Evolutionary conservation across 2,888 invertebrate species (phyloP), one percentile per base, ranked within the genome.

Genomic region (Spodoptera littoralis): DNA sequence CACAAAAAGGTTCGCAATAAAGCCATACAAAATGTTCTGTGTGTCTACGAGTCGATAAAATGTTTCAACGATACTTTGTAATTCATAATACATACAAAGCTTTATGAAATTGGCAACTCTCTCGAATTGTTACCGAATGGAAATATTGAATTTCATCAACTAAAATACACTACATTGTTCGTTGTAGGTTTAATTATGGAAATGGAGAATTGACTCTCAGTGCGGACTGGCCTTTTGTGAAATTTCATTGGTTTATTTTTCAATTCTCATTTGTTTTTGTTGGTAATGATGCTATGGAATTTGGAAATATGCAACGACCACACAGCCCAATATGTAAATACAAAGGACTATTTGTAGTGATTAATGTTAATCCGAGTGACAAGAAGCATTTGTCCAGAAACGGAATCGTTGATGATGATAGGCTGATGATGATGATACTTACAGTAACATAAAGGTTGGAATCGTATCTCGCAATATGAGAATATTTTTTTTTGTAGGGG

Each of bases 141-240:
- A 62, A 79, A 81, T 78, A 78, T 79, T 77, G 68, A 76, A 73
- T 79, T 79, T 82, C 63, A 67, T 54, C 57, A 73, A 76, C 72
- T 62, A 70, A 69, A 36, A 76, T 64, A 75, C 53, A 69, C 58
- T 48, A 45, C 60, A 42, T 12, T 41, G 65, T 57, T 57, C 60
- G 47, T 9, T 51, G 18, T 46, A n/a, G 47, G 55, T 71, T 58
- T 62, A 59, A 65, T 65, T 57, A 49, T 52, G 60, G 45, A 30
- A 64, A 65, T 65, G 62, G 30, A 11, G 55, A 13, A 63, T 75
- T 27, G 70, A 63, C 59, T 56, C 59, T 70, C 46, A 52, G 58
- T 53, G 41, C 22, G 11, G 43, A 48, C 44, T 4, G 11, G 36
- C 36, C 13, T 42, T 30, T 36, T 61, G 22, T 45, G 57, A 53